A percentile compares a stretch with the other conserved stretches of the same genome.
Conservation (phyloP, 2,113 vertebrate species). For the Centropus bengalensis region DNA sequence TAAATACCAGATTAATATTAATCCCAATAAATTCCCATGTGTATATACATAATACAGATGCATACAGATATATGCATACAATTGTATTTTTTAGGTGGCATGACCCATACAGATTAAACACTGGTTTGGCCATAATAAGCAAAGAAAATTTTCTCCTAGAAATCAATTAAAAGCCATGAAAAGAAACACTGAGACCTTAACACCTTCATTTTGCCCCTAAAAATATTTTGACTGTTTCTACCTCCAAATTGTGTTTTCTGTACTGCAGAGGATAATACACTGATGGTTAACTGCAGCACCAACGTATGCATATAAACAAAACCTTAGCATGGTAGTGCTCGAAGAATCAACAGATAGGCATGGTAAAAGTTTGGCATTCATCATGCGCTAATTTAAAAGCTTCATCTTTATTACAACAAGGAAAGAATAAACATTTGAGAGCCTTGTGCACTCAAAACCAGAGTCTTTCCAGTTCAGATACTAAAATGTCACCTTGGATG, state of each 20-base stretch:
- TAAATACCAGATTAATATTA: background rate
- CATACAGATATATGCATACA: background rate
- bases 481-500: fast-evolving
- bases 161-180: background rate
- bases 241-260: background rate
- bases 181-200: background rate
- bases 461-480: background rate
- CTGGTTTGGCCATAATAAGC: background rate
- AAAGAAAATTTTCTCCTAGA: background rate
- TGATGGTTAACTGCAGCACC: background rate
- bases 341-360: background rate
- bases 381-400: background rate
- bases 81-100: background rate
- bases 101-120: background rate
- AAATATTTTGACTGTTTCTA: background rate
- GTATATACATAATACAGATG: background rate
- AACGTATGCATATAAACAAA: background rate
- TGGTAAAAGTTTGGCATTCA: background rate
- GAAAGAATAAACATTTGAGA: background rate
- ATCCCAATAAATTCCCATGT: background rate
- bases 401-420: background rate
- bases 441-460: background rate
- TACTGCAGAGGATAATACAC: fast-evolving
- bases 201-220: background rate
- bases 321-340: fast-evolving